These are phyloP conservation scores for Gymnoscopelus microlampas DNA, from an alignment of 2,797 vertebrate genomes.

Conservation along the genomic window DNA sequence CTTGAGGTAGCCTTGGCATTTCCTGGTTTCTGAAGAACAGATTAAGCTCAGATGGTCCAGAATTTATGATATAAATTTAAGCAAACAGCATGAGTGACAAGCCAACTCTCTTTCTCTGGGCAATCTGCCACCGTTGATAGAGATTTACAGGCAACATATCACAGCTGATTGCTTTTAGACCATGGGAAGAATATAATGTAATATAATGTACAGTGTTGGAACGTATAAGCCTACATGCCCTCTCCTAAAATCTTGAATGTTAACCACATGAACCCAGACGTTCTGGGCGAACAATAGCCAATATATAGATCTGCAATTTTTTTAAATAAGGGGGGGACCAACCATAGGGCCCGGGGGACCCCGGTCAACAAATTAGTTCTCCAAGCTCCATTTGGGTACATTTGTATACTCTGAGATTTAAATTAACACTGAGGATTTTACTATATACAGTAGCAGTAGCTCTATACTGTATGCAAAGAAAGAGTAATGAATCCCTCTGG, in stretches of 20 bases:
- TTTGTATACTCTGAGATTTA: too few species aligned
- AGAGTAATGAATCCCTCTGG: slow-evolving; percentile 22
- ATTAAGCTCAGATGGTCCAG: slow-evolving; percentile 63
- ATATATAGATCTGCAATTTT: too few species aligned
- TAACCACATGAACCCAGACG: too few species aligned
- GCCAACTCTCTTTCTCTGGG: slow-evolving; percentile 46
- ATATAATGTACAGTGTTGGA: slow-evolving; percentile 16
- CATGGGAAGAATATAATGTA: slow-evolving; percentile 49
- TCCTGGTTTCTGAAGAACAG: slow-evolving; percentile 57
- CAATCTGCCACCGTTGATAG: slow-evolving; percentile 51
- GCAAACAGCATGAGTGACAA: slow-evolving; percentile 60
- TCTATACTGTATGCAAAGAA: slow-evolving; percentile 18
- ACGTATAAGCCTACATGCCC: slow-evolving; percentile 14
- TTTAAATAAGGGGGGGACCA: too few species aligned
- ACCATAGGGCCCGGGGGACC: too few species aligned
- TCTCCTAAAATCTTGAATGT: not conserved
- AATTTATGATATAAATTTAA: slow-evolving; percentile 61
- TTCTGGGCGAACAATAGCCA: too few species aligned
- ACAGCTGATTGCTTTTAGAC: slow-evolving; percentile 56
- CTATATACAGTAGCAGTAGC: too few species aligned
- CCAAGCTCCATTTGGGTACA: too few species aligned
- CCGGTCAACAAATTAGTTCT: too few species aligned
- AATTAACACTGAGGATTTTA: too few species aligned
- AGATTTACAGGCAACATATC: slow-evolving; percentile 64
- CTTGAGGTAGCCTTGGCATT: slow-evolving; percentile 65